These are phyloP conservation scores for Coilia nasus DNA, from an alignment of 2,797 vertebrate genomes.

Conservation along the genomic window DNA sequence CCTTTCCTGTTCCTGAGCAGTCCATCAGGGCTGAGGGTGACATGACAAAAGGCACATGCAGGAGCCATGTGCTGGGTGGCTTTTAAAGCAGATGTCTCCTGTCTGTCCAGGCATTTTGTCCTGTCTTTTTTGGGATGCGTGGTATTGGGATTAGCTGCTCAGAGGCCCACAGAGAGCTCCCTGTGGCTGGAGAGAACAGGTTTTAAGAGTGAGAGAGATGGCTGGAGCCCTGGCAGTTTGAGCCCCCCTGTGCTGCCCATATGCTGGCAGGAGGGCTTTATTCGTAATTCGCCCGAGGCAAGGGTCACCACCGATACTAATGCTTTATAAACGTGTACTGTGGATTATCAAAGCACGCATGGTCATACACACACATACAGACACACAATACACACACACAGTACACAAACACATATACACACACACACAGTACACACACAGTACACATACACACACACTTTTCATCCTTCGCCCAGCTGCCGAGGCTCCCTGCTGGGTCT, in stretches of 20 bases:
- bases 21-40: neutral
- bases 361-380: conserved; percentile 8
- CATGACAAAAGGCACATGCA: neutral
- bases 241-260: conserved; percentile 22
- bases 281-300: conserved; percentile 38
- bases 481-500: conserved; percentile 10
- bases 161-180: neutral
- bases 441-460: neutral
- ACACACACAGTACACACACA: conserved; percentile 11
- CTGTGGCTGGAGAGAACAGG: neutral
- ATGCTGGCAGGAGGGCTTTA: conserved; percentile 37
- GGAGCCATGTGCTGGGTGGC: neutral
- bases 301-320: conserved; percentile 30
- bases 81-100: neutral
- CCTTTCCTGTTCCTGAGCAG: neutral
- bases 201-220: too few relatives aligned
- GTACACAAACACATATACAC: conserved; percentile 8
- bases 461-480: neutral
- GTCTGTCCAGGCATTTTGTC: neutral
- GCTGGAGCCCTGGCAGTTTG: neutral
- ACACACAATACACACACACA: conserved; percentile 12
- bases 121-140: neutral
- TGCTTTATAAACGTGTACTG: conserved; percentile 28
- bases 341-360: conserved; percentile 43
- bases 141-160: conserved; percentile 29